Evolutionary conservation across 2,113 vertebrate species (phyloP), one percentile per base, ranked within the genome.

Genomic region (Clarias batrachus): DNA sequence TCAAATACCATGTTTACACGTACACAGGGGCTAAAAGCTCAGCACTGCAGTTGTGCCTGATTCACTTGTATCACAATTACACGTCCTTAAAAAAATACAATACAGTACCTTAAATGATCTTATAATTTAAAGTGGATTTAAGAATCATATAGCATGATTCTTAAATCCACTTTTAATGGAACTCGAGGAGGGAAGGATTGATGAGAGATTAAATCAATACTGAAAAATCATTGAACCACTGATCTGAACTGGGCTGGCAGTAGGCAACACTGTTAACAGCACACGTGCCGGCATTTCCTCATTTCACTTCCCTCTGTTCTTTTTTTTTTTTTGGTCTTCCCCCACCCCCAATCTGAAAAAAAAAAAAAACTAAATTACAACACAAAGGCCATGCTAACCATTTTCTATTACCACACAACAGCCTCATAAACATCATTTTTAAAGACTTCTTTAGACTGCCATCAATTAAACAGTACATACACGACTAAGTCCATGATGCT

Each of bases 261-360:
- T n/a, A n/a, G 8, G n/a, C 23, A 14, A 13, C 73, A 76, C 41
- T 14, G 41, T 76, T 0, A 52, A 54, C 21, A 7, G 41, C 23
- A 54, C 41, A n/a, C 5, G 4, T 12, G 52, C 73, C 14, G 54
- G 54, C 54, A 78, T 85, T 88, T 88, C 84, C 73, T 56, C 5
- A 37, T 88, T 88, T 86, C 63, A 85, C 30, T 85, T 82, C 87
- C 70, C 37, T 23, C 48, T 23, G 73, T 13, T 23, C 16, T 41
- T 37, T 37, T 37, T 37, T 37, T 37, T 37, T 37, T 37, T 57
- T 76, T 59, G 23, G 7, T 10, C 16, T 33, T 48, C 48, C 48
- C 48, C 3, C 63, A 52, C 62, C 41, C 1, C 57, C 33, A 83
- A 71, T 14, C 27, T 10, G 3, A 17, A 23, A 5, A 19, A 21